Evolutionary conservation across 2,888 invertebrate species (phyloP).

Genomic region (Miltochrista miniata): DNA sequence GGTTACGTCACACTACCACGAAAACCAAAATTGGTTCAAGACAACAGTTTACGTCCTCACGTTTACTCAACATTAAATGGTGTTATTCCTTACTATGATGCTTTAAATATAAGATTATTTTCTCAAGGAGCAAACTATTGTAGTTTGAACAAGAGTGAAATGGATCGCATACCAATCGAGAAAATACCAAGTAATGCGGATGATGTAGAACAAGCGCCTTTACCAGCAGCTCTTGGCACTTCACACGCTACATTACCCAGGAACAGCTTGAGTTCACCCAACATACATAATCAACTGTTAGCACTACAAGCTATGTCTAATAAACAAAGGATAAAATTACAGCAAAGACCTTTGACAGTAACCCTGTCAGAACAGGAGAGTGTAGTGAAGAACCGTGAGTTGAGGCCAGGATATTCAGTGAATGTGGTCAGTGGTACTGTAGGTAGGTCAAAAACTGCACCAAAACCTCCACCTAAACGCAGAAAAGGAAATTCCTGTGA

Average conservation of each 20-base stretch:
- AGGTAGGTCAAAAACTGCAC: constrained; percentile 84
- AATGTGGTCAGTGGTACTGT: constrained; percentile 64
- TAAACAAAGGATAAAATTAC: constrained; percentile 54
- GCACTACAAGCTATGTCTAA: constrained; percentile 71
- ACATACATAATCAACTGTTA: constrained; percentile 78
- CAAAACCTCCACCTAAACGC: constrained; percentile 91
- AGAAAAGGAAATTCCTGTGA: constrained; percentile 87
- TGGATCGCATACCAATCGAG: too few relatives aligned
- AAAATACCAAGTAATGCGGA: constrained; percentile 76
- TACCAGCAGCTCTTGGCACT: constrained; percentile 80
- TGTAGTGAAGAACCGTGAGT: constrained; percentile 56
- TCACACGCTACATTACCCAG: constrained; percentile 74
- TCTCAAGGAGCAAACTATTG: too few relatives aligned
- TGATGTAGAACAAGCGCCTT: constrained; percentile 80
- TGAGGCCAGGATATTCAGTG: constrained; percentile 61
- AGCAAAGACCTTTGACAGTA: constrained; percentile 65
- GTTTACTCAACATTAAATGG: constrained; percentile 74
- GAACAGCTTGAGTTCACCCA: constrained; percentile 79
- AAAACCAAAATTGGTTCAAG: constrained; percentile 87
- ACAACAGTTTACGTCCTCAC: constrained; percentile 72
- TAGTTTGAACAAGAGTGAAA: too few relatives aligned
- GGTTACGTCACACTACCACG: constrained; percentile 95
- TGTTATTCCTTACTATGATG: constrained; percentile 87
- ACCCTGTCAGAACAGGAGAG: constrained; percentile 66
- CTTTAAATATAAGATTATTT: constrained; percentile 92